A percentile compares a stretch with the other conserved stretches of the same genome.
These are phyloP conservation scores for Elegia similella DNA, from an alignment of 2,888 invertebrate genomes.

Conservation along the genomic window DNA sequence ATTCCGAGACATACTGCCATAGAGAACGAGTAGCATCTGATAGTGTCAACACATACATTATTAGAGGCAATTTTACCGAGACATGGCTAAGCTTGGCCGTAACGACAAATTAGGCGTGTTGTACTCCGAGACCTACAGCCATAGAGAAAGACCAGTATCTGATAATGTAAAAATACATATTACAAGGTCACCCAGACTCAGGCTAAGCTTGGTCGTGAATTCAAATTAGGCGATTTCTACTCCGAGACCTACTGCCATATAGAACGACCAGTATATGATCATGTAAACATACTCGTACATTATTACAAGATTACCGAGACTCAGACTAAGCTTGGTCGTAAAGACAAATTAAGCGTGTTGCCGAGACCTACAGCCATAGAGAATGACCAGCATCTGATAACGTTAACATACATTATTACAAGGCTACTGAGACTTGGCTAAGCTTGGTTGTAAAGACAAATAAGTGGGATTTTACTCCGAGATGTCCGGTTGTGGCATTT, in stretches of 20 bases:
- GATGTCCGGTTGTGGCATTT: too few relatives aligned
- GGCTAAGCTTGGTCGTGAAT: slow-evolving; percentile 59
- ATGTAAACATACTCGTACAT: too few relatives aligned
- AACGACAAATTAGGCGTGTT: slow-evolving; percentile 69
- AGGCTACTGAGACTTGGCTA: background rate
- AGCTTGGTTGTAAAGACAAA: background rate
- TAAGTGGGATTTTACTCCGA: background rate
- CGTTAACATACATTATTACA: slow-evolving; percentile 29
- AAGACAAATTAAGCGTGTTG: too few relatives aligned
- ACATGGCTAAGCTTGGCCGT: slow-evolving; percentile 55
- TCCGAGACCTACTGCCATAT: too few relatives aligned
- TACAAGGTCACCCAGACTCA: slow-evolving; percentile 52
- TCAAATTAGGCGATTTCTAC: slow-evolving; percentile 63
- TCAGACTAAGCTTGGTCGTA: too few relatives aligned
- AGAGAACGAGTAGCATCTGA: too few relatives aligned
- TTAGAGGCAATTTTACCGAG: slow-evolving; percentile 44
- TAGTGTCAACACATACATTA: slow-evolving; percentile 33
- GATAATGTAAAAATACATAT: too few relatives aligned
- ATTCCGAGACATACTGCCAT: too few relatives aligned
- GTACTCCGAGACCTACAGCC: slow-evolving; percentile 35
- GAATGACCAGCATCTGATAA: too few relatives aligned
- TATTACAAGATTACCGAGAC: too few relatives aligned
- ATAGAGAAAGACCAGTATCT: background rate
- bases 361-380: too few relatives aligned
- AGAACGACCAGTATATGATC: too few relatives aligned